Evolutionary conservation across 2,797 vertebrate genomes (phyloP).

Genomic region (Hipposideros larvatus): DNA sequence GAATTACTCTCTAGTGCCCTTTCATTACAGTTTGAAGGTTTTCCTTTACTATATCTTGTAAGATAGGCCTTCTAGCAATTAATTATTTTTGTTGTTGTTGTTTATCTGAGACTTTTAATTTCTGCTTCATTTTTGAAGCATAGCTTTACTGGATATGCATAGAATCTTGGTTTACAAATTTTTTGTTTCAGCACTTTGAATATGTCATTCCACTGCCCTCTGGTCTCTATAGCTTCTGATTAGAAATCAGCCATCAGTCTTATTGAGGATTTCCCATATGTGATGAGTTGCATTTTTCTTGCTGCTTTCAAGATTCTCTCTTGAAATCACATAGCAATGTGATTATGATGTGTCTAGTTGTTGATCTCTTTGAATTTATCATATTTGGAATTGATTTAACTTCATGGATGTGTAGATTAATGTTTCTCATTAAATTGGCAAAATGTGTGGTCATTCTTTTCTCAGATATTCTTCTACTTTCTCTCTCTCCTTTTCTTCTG

Average conservation of each 20-base stretch:
- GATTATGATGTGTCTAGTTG: background rate
- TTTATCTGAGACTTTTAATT: constrained; percentile 27
- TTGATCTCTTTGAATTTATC: constrained; percentile 21
- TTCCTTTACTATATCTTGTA: background rate
- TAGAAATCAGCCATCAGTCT: background rate
- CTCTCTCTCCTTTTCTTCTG: background rate
- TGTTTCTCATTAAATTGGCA: constrained; percentile 11
- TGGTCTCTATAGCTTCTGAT: constrained; percentile 10
- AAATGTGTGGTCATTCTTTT: background rate
- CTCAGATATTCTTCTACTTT: background rate
- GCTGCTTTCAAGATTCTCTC: constrained; percentile 35
- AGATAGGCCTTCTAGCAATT: background rate
- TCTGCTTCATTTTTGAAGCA: constrained; percentile 30
- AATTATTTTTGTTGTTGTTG: background rate
- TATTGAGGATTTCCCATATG: background rate
- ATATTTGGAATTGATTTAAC: background rate
- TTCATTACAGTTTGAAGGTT: background rate
- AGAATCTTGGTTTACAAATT: background rate
- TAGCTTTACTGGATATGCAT: background rate
- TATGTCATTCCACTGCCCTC: background rate
- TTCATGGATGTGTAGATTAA: background rate
- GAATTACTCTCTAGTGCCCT: background rate
- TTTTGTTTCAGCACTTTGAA: background rate
- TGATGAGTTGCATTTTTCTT: constrained; percentile 20
- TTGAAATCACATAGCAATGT: background rate